Conservation (phyloP, 2,888 invertebrate species). For the Drosophila acutilabella region DNA sequence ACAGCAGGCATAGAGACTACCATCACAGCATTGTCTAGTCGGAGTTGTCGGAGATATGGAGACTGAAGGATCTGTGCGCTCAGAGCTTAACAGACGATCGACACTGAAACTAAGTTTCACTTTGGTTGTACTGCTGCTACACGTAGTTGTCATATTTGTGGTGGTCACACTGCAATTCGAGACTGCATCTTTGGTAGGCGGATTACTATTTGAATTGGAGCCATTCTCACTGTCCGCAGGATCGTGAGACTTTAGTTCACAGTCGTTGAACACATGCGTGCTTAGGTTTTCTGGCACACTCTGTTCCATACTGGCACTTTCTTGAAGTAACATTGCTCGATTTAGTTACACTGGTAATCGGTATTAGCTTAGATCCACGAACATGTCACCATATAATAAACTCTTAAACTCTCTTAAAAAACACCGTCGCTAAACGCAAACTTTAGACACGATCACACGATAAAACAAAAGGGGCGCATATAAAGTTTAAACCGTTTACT, state of each 20-base stretch:
- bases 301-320: constrained; percentile 67
- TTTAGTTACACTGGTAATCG: constrained; percentile 17
- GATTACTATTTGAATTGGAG: constrained; percentile 44
- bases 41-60: constrained; percentile 17
- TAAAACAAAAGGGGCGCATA: constrained; percentile 34
- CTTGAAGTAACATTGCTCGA: constrained; percentile 65
- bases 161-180: constrained; percentile 13
- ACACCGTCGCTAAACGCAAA: constrained; percentile 58
- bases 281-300: constrained; percentile 73
- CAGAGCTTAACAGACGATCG: constrained; percentile 80
- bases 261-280: constrained; percentile 66
- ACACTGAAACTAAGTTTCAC: constrained; percentile 84
- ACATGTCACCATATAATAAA: constrained; percentile 24
- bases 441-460: constrained; percentile 4
- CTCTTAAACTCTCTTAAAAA: constrained; percentile 22
- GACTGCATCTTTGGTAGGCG: constrained; percentile 51
- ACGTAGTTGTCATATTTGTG: constrained; percentile 20
- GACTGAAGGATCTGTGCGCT: constrained; percentile 43
- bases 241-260: constrained; percentile 52
- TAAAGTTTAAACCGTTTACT: constrained; percentile 67
- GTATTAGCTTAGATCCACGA: constrained; percentile 16
- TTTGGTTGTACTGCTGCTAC: constrained; percentile 69
- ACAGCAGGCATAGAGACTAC: constrained; percentile 73
- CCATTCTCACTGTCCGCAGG: constrained; percentile 32
- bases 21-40: constrained; percentile 66